Base-by-base conservation (phyloP, 1,140 invertebrate genomes). In the Luehdorfia chinensis region DNA sequence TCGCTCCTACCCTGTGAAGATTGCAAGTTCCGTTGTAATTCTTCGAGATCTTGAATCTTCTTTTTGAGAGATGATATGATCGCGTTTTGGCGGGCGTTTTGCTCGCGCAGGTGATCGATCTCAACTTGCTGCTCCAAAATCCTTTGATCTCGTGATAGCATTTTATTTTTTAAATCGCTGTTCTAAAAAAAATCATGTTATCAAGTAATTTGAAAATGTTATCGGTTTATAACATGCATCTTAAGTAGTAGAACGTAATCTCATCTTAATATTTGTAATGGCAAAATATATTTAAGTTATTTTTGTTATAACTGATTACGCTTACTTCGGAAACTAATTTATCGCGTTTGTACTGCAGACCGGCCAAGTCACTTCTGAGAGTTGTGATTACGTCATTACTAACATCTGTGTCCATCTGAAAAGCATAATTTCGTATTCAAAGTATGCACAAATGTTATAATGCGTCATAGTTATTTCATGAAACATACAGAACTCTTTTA, bases 341-440 rank as follows among this genome's bases (percentile, higher is more conserved):
- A 67, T 95, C 94, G 48, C 93, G 88, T 81, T 95, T 95, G 73
- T 94, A 95, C 59, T 94, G 93, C 25, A 94, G 75, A 0, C 91
- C 94, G 9, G 94, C 94, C 50, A 95, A 77, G 75, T 95, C 94
- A 79, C 94, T 95, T 50, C 93, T 90, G 33, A 95, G 76, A 0
- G 91, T 88, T 4, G 93, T 94, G 1, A 92, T 90, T 55, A 94
- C 83, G 66, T 95, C 93, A 64, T 89, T 88, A 44, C 86, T 87
- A 58, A 86, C 81, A 21, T 87, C 81, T 39, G 81, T 84, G 50
- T 89, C 88, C 85, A 90, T 88, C 91, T 90, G 49, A 2, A 50
- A 56, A 11, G n/a, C n/a, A n/a, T n/a, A n/a, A n/a, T n/a, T n/a
- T n/a, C n/a, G n/a, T n/a, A n/a, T n/a, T n/a, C n/a, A n/a, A n/a